Evolutionary conservation across 1,140 invertebrate genomes (phyloP).

Genomic region (Tetranychus cinnabarinus): DNA sequence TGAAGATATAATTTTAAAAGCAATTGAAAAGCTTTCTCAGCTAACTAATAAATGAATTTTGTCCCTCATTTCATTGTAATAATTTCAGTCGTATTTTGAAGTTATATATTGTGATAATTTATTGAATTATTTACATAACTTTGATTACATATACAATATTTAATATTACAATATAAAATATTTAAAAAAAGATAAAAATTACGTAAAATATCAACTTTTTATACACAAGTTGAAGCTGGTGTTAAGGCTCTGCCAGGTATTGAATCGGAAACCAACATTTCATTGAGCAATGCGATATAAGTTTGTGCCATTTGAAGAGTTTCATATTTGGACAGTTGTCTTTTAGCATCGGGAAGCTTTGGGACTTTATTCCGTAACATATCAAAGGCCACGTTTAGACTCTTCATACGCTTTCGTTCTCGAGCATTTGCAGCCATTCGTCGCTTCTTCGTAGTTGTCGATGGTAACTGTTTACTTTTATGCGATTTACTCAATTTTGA

Average conservation of each 20-base stretch:
- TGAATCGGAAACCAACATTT: slow-evolving; percentile 25
- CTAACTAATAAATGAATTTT: too few relatives aligned
- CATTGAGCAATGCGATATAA: slow-evolving; percentile 69
- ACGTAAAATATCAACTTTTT: too few relatives aligned
- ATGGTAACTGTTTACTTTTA: slow-evolving; percentile 6
- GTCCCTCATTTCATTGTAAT: too few relatives aligned
- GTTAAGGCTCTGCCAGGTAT: too few relatives aligned
- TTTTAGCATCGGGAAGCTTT: slow-evolving; percentile 39
- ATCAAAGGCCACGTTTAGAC: slow-evolving; percentile 79
- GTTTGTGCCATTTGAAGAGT: slow-evolving; percentile 92
- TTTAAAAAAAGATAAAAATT: too few relatives aligned
- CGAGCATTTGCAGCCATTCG: slow-evolving; percentile 73
- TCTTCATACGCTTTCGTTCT: slow-evolving; percentile 76
- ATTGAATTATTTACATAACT: too few relatives aligned
- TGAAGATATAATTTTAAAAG: slow-evolving; percentile 9
- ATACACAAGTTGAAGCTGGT: too few relatives aligned
- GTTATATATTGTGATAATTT: too few relatives aligned
- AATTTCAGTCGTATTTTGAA: too few relatives aligned
- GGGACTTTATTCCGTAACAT: slow-evolving; percentile 65
- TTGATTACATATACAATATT: too few relatives aligned
- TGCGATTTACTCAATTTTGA: not conserved
- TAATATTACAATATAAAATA: too few relatives aligned
- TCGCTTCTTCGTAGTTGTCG: slow-evolving; percentile 43
- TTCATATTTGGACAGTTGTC: slow-evolving; percentile 86
- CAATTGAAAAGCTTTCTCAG: too few relatives aligned